These are phyloP conservation scores for Agrotis puta DNA, from an alignment of 2,888 invertebrate species.

Conservation along the genomic window DNA sequence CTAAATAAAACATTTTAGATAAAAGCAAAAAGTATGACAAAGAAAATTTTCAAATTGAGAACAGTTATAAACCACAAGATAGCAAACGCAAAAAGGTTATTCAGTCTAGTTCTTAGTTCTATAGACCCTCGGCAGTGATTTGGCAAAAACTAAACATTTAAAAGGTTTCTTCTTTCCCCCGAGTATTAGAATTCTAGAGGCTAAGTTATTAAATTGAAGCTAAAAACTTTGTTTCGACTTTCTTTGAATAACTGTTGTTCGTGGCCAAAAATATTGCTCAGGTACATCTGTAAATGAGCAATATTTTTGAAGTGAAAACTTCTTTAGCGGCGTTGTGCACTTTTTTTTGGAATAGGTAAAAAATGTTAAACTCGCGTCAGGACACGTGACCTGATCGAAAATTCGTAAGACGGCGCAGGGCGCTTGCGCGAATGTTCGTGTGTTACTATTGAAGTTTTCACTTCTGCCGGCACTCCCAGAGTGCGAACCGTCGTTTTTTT, in stretches of 20 bases:
- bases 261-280: constrained; percentile 20
- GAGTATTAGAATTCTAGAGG: constrained; percentile 61
- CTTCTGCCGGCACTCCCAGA: too few species aligned
- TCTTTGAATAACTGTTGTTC: constrained; percentile 51
- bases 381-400: too few species aligned
- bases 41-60: not conserved
- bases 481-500: too few species aligned
- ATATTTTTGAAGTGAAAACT: too few species aligned
- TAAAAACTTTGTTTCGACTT: constrained; percentile 59
- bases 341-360: too few species aligned
- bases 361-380: too few species aligned
- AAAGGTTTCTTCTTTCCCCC: constrained; percentile 56
- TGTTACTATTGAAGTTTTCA: too few species aligned
- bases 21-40: constrained; percentile 2
- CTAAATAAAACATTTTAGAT: not conserved
- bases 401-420: too few species aligned
- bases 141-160: constrained; percentile 58
- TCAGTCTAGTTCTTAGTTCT: not conserved
- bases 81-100: constrained; percentile 15
- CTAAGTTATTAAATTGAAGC: constrained; percentile 67
- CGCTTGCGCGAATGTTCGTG: too few species aligned
- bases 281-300: constrained; percentile 17
- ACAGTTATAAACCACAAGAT: constrained; percentile 1
- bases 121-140: constrained; percentile 43
- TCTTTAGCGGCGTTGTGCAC: too few species aligned